These are phyloP conservation scores for Pluvianellus socialis DNA, from an alignment of 2,113 vertebrate species.

Conservation along the genomic window DNA sequence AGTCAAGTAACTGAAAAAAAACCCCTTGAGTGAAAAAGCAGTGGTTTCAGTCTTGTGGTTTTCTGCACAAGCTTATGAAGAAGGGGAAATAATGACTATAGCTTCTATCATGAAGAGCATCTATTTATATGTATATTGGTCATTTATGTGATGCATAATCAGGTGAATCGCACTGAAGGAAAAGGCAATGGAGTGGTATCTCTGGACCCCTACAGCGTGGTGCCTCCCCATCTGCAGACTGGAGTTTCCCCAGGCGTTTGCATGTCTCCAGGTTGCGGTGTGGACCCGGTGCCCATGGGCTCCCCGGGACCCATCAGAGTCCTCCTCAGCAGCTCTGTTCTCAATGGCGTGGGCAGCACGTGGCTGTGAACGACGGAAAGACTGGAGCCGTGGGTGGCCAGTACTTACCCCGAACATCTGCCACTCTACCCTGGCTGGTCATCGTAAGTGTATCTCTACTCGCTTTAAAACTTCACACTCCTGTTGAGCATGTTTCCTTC, in stretches of 20 bases:
- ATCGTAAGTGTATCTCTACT: fast-evolving
- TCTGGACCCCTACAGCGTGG: background rate
- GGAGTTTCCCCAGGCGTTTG: background rate
- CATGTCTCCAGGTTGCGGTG: background rate
- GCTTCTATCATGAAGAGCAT: background rate
- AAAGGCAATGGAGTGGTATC: background rate
- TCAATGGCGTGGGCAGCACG: background rate
- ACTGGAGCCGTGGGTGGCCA: fast-evolving
- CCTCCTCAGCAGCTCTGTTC: background rate
- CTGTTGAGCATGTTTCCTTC: background rate
- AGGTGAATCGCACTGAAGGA: fast-evolving
- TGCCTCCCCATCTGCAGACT: background rate
- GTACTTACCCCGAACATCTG: background rate
- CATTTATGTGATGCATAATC: background rate
- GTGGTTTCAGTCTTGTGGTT: background rate
- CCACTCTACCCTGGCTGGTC: background rate
- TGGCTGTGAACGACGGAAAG: background rate
- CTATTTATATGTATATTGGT: background rate
- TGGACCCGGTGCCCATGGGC: fast-evolving
- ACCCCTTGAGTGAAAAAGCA: background rate
- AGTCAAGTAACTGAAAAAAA: background rate
- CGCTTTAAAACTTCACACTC: background rate
- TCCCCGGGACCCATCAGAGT: background rate
- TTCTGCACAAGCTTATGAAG: background rate
- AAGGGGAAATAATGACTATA: background rate